Percentiles rank a stretch among this genome's conserved stretches.
These are phyloP conservation scores for Rhombomys opimus DNA, from an alignment of 2,113 vertebrate species.

Conservation along the genomic window DNA sequence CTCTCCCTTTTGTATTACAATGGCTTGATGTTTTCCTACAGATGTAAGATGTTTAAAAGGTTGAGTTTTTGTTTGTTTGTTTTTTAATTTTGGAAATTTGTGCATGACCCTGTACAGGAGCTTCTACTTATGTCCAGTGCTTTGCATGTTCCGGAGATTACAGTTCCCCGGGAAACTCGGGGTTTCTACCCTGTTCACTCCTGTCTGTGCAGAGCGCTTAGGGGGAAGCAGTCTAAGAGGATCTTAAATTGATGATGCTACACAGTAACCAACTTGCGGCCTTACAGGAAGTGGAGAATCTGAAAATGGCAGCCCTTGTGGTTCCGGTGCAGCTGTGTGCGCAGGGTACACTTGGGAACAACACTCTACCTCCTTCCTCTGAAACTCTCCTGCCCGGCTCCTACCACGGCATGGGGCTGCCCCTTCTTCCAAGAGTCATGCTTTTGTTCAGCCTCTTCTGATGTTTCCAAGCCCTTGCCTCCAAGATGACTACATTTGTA, in stretches of 20 bases:
- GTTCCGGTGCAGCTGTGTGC: not conserved
- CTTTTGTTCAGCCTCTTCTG: slow-evolving; percentile 22
- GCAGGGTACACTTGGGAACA: not conserved
- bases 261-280: not conserved
- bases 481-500: slow-evolving; percentile 11
- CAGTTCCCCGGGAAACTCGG: not conserved
- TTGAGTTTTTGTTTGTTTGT: not conserved
- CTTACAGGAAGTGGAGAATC: not conserved
- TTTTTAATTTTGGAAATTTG: slow-evolving; percentile 23
- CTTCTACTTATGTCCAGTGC: slow-evolving; percentile 17
- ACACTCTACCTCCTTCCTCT: not conserved
- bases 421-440: not conserved
- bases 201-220: not conserved
- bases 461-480: not conserved
- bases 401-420: not conserved
- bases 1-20: not conserved
- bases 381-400: not conserved
- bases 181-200: slow-evolving; percentile 35
- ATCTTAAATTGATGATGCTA: slow-evolving; percentile 25
- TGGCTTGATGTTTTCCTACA: slow-evolving; percentile 3
- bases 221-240: not conserved
- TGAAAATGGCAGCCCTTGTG: not conserved
- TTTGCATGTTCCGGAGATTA: not conserved
- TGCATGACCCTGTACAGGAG: not conserved
- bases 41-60: not conserved